A percentile compares a stretch with the other conserved stretches of the same genome.
phyloP scores from a whole-genome alignment of 2,797 vertebrate genomes.

The Aselliscus stoliczkanus region DNA sequence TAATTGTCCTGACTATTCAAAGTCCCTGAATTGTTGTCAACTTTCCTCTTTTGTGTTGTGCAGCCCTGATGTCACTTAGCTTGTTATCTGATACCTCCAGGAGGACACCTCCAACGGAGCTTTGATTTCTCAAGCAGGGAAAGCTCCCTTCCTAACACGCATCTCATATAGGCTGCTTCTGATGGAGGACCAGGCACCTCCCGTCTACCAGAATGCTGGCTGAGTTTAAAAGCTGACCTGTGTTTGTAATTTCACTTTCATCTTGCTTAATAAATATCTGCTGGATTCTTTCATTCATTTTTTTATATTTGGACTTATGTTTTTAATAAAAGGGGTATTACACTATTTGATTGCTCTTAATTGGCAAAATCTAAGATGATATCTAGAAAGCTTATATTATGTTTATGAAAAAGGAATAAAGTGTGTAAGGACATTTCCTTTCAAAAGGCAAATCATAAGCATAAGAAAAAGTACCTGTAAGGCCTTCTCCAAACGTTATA shows the following conservation, averaged over 20 bases:
- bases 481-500: slow-evolving; percentile 63
- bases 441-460: slow-evolving; percentile 48
- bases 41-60: slow-evolving; percentile 19
- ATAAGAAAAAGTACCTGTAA: slow-evolving; percentile 64
- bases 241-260: slow-evolving; percentile 74
- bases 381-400: not conserved
- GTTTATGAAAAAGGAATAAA: not conserved
- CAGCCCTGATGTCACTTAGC: not conserved
- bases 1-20: slow-evolving; percentile 25
- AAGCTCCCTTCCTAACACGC: not conserved
- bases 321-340: slow-evolving; percentile 63
- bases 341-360: slow-evolving; percentile 51
- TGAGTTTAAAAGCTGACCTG: slow-evolving; percentile 64
- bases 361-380: slow-evolving; percentile 42
- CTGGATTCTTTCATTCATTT: slow-evolving; percentile 63
- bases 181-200: slow-evolving; percentile 25
- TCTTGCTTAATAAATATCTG: slow-evolving; percentile 72
- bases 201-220: slow-evolving; percentile 47
- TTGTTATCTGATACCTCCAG: not conserved
- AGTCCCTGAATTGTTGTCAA: not conserved
- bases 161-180: not conserved
- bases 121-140: slow-evolving; percentile 32
- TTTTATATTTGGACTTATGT: slow-evolving; percentile 67
- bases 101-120: not conserved
- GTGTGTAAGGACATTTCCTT: not conserved